Evolutionary conservation across 2,888 invertebrate genomes (phyloP).

Genomic region (Hybos culiciformis): DNA sequence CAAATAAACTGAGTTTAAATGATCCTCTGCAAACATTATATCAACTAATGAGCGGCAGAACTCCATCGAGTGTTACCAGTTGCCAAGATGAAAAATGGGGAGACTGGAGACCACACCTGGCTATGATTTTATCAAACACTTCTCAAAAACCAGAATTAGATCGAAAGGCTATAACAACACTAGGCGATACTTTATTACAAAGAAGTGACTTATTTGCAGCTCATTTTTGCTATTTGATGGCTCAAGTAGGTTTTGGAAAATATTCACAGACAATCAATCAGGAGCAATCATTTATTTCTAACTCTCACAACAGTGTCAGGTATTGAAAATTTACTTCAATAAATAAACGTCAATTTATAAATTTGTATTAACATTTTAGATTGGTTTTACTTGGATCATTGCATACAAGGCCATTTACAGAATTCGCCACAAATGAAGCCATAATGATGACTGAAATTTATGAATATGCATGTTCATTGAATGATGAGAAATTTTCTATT

Average conservation of each 20-base stretch:
- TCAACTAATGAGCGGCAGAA: constrained; percentile 71
- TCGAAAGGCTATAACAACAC: constrained; percentile 57
- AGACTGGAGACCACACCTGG: constrained; percentile 94
- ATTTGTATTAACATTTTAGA: constrained; percentile 35
- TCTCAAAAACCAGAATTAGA: constrained; percentile 62
- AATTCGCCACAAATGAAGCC: constrained; percentile 67
- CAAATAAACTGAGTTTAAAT: constrained; percentile 63
- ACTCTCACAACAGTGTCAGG: constrained; percentile 20
- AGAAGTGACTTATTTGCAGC: constrained; percentile 79
- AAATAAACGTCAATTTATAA: background rate
- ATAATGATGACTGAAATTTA: constrained; percentile 92
- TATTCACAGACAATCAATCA: constrained; percentile 19
- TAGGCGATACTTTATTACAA: constrained; percentile 55
- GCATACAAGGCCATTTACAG: constrained; percentile 45
- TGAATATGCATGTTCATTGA: constrained; percentile 79
- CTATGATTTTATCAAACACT: constrained; percentile 84
- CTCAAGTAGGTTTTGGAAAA: constrained; percentile 33
- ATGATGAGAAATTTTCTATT: constrained; percentile 57
- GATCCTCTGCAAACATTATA: constrained; percentile 93
- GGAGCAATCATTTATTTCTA: constrained; percentile 13
- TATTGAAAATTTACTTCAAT: constrained; percentile 10
- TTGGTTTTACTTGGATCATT: constrained; percentile 69
- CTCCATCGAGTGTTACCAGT: constrained; percentile 60
- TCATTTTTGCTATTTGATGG: constrained; percentile 92
- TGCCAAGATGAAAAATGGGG: constrained; percentile 59